These are phyloP conservation scores for Globodera ellingtonae DNA, from an alignment of 1,140 invertebrate genomes.

Conservation along the genomic window DNA sequence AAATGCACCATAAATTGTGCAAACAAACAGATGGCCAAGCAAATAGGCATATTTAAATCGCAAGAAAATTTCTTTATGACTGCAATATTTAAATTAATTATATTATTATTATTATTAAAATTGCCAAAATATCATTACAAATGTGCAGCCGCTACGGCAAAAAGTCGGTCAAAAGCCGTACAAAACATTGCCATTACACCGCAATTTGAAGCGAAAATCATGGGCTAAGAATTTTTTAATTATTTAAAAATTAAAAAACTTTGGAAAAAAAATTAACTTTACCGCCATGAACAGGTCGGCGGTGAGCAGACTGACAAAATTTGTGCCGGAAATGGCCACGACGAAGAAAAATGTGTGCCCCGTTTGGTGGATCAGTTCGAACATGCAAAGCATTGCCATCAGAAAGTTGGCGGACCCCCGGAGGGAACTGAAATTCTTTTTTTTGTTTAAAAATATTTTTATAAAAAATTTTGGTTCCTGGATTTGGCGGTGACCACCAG, in stretches of 20 bases:
- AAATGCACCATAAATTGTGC: too few species aligned
- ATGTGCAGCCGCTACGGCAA: constrained; percentile 13
- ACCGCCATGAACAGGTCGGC: not conserved
- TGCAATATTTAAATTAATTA: not conserved
- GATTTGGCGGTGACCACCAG: constrained; percentile 1
- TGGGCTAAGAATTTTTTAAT: not conserved
- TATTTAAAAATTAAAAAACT: not conserved
- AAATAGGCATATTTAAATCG: constrained; percentile 15
- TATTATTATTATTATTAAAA: not conserved
- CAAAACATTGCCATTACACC: constrained; percentile 2
- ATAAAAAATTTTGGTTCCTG: not conserved
- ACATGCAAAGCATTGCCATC: constrained; percentile 24
- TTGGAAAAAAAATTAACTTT: not conserved
- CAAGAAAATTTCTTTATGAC: constrained; percentile 3
- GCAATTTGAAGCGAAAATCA: not conserved
- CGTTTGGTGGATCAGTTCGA: constrained; percentile 17
- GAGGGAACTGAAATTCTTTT: constrained; percentile 5
- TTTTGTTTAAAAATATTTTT: not conserved
- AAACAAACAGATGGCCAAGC: not conserved
- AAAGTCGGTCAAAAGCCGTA: constrained; percentile 12
- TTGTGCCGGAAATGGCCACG: not conserved
- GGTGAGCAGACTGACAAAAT: constrained; percentile 2
- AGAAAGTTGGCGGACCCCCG: constrained; percentile 24
- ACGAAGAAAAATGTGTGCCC: constrained; percentile 18
- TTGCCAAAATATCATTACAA: not conserved